Evolutionary conservation across 2,888 invertebrate genomes (phyloP), one percentile per base, ranked within the genome.

Genomic region (Metopia argyrocephala): DNA sequence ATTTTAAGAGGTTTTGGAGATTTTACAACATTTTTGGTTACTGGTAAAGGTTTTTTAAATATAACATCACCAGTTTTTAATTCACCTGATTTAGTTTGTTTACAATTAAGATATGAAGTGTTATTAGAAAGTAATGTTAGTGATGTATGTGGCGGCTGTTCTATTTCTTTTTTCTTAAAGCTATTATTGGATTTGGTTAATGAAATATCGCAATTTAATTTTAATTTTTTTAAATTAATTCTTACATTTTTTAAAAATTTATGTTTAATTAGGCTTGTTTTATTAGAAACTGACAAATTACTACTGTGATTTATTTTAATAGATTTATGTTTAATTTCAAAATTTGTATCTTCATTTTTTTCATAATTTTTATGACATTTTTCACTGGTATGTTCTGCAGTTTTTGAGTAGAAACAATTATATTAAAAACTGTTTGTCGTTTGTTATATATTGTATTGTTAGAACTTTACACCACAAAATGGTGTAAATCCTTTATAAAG

Each of bases 101-200:
- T 27, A 12, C 25, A 50, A 59, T 12, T 20, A 18, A 57, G 28
- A 27, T 20, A 28, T 20, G 48, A 5, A 4, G 38, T 65, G 15
- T 78, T 46, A 52, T 3, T 23, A 20, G 57, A 18, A 31, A 28
- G 27, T 54, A 61, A 20, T 45, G 6, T 48, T 46, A 46, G 66
- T 62, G 27, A 25, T 48, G 78, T 78, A 62, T 71, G 73, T 68
- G 61, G 31, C 48, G 23, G 20, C 1, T 28, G 46, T 65, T 7
- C 46, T 25, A 62, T 21, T 48, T 76, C 20, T 18, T 71, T 20
- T 45, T 6, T 57, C 27, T 5, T 52, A n/a, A 52, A 31, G 9
- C 28, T 59, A 78, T 31, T 78, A 66, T 78, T 78, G 68, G 52
- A 81, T 83, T 83, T 83, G 83, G 83, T 83, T 83, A 79, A 84